Base-by-base conservation (phyloP, 2,113 vertebrate genomes). In the Pygoscelis antarcticus region DNA sequence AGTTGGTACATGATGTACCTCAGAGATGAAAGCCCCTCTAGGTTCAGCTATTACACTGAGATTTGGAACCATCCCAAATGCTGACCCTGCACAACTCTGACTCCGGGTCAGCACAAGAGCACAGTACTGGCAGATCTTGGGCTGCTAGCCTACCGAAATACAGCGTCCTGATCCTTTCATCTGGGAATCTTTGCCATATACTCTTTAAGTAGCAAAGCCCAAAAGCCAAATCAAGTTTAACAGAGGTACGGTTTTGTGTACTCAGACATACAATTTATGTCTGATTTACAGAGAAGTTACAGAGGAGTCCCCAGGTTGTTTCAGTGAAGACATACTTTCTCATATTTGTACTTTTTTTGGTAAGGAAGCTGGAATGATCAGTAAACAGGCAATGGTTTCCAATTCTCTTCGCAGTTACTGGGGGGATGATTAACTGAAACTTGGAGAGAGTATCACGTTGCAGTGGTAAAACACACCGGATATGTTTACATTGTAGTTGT, bases 401-500 rank as follows among this genome's bases (percentile, higher is more conserved):
- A 94, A 0, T 95, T 89, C 61, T 96, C 32, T 52, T 83, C 23
- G 3, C 77, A 54, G 47, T 91, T 81, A 17, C 69, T 64, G 74
- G 27, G 65, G 80, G 61, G 36, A 79, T 91, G 90, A 79, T 64
- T 91, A 75, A 85, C 51, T 57, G 79, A 27, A 84, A 65, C 61
- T 89, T 95, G 91, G 89, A 91, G n/a, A 49, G 65, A 75, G 38
- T 81, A 87, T 84, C 55, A 38, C 55, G 6, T 30, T 87, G 75
- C 83, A 82, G 52, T 75, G 62, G 36, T 52, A 66, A 83, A 70
- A 83, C 68, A 83, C 62, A 32, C 40, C 1, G 4, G 72, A 22
- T 91, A 6, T 69, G 34, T 91, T 96, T 87, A 91, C 61, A 23
- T 57, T 60, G 77, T 75, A 84, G 69, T 74, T 93, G 90, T 91